Base-by-base conservation (phyloP, 2,797 vertebrate species). In the Borostomias antarcticus region DNA sequence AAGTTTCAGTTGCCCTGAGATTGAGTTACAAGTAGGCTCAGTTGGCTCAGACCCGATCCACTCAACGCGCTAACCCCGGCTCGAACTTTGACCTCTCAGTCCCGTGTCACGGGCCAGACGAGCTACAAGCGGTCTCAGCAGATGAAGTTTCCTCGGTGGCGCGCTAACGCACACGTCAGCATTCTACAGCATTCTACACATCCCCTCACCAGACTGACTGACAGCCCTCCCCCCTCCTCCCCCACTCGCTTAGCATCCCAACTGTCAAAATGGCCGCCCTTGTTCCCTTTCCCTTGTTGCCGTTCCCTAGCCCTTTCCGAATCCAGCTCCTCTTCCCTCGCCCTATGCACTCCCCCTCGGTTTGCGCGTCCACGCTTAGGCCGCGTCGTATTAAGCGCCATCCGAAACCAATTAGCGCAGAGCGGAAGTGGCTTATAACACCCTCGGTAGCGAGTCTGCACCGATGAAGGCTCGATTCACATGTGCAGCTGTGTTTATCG, bases 91-190 rank as follows among this genome's bases (percentile, higher is more conserved):
- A 85, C 84, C 76, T 19, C 54, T 47, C 73, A 76, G 77, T 78
- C 76, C 79, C 54, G 62, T 62, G 32, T 62, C 62, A 72, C 81
- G 77, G 74, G 74, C 82, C 76, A 75, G 45, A 52, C 13, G 7
- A 63, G 67, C 76, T 45, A 35, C 70, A 40, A 80, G 75, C 70
- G 69, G 70, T 65, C 78, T 79, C 76, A 45, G 75, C 75, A 35
- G 66, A 75, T 75, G 76, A 75, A 74, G 70, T 80, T 80, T 80
- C 72, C 74, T 80, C 58, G 21, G 35, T 62, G 75, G 77, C 83
- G 83, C 77, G 80, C 75, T 79, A 77, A 85, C 75, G 35, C 80
- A 72, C 78, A 74, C 52, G 83, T 89, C 86, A 88, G 84, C 83
- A 86, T 85, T 86, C 86, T 75, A 74, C 75, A 79, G 35, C 7